These are phyloP conservation scores for Macroglossus sobrinus DNA, from an alignment of 2,113 vertebrate genomes.

Conservation along the genomic window DNA sequence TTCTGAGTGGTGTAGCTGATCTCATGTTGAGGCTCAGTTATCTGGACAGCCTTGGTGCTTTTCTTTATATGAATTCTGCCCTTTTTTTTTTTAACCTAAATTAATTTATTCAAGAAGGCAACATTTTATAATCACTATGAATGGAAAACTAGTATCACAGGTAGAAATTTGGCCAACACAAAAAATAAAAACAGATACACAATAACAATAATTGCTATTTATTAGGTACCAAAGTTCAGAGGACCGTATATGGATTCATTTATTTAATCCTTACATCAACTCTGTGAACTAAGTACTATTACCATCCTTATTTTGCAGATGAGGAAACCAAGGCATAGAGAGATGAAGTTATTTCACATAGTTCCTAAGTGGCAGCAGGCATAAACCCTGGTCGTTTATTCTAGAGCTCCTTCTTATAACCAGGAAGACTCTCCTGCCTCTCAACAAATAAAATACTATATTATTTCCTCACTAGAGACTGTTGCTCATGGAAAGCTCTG, in stretches of 20 bases:
- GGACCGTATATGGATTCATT: not conserved
- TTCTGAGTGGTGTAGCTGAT: not conserved
- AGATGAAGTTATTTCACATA: not conserved
- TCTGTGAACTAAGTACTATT: not conserved
- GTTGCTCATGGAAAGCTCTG: not conserved
- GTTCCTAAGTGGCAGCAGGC: not conserved
- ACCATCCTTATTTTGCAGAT: not conserved
- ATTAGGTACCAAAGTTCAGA: not conserved
- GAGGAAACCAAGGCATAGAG: not conserved
- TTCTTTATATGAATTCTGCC: not conserved
- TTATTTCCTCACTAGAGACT: not conserved
- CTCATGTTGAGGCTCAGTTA: not conserved
- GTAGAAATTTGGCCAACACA: not conserved
- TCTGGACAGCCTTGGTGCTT: not conserved
- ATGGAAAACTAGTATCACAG: not conserved
- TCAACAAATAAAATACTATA: not conserved
- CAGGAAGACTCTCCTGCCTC: not conserved
- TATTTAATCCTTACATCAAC: not conserved
- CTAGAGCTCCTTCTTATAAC: not conserved
- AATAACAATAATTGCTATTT: not conserved
- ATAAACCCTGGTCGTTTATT: not conserved
- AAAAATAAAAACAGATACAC: not conserved
- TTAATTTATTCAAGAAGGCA: not conserved
- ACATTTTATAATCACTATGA: not conserved
- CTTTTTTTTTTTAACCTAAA: not conserved